These are phyloP conservation scores for Fragum whitleyi DNA, from an alignment of 2,888 invertebrate species.

Conservation along the genomic window DNA sequence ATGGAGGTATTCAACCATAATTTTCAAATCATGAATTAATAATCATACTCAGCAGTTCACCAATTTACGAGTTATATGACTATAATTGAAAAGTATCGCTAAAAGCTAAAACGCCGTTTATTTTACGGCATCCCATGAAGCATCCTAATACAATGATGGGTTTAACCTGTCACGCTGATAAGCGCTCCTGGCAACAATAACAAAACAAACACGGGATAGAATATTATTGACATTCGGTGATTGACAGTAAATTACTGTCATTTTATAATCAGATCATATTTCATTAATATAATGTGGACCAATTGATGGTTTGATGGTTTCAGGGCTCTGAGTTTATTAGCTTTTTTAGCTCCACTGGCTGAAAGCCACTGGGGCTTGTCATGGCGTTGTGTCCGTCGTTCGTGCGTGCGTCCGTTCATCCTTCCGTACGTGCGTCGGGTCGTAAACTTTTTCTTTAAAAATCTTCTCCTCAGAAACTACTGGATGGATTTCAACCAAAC, in stretches of 20 bases:
- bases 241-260: neutral
- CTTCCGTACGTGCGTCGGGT: no score
- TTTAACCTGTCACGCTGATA: neutral
- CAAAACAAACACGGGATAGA: neutral
- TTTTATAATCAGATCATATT: neutral
- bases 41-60: neutral
- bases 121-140: neutral
- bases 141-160: neutral
- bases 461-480: no score
- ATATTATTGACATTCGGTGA: constrained; percentile 11
- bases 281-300: neutral
- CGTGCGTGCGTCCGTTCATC: no score
- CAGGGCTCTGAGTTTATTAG: no score
- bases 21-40: neutral
- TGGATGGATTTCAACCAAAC: no score
- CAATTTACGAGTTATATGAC: neutral
- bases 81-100: neutral
- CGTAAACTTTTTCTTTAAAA: no score
- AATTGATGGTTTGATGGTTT: no score
- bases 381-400: no score
- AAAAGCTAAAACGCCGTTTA: neutral
- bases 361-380: no score
- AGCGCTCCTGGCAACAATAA: constrained; percentile 1
- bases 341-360: no score
- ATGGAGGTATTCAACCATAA: neutral